Conservation (phyloP, 2,797 vertebrate species). For the Pampus argenteus region DNA sequence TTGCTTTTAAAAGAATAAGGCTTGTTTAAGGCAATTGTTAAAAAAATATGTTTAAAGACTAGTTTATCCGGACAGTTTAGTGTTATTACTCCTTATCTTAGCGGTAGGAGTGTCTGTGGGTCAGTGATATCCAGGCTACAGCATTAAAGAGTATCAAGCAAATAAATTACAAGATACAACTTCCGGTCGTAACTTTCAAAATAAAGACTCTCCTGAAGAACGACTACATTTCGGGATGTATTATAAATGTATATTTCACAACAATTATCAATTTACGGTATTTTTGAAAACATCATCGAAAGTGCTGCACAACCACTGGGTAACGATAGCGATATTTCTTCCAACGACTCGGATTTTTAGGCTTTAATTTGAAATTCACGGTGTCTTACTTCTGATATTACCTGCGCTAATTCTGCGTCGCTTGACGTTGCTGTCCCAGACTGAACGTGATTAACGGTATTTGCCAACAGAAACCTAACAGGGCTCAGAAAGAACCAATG, state of each 20-base stretch:
- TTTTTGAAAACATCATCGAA: neutral
- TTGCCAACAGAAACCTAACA: constrained; percentile 12
- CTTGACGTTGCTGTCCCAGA: constrained; percentile 11
- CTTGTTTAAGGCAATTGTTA: constrained; percentile 34
- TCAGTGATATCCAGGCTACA: constrained; percentile 48
- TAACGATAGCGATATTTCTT: neutral
- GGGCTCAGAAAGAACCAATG: constrained; percentile 56
- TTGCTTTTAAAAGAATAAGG: constrained; percentile 26
- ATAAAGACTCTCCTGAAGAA: constrained; percentile 13
- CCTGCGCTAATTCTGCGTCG: accelerated
- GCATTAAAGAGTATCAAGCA: constrained; percentile 1
- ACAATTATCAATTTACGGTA: too few species aligned
- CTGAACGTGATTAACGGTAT: constrained; percentile 61
- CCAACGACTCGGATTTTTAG: neutral
- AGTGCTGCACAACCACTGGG: neutral
- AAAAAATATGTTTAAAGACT: neutral
- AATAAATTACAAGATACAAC: accelerated
- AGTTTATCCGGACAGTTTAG: neutral
- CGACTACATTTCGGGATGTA: too few species aligned
- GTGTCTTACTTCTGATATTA: neutral
- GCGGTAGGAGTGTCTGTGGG: constrained; percentile 12
- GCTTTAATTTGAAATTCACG: neutral
- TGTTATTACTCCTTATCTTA: constrained; percentile 26
- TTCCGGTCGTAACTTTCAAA: constrained; percentile 40
- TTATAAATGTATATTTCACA: too few species aligned